A percentile compares a stretch with the other conserved stretches of the same genome.
phyloP scores from a whole-genome alignment of 37 sponge, comb jelly and placozoan species.

The Amphimedon queenslandica region DNA sequence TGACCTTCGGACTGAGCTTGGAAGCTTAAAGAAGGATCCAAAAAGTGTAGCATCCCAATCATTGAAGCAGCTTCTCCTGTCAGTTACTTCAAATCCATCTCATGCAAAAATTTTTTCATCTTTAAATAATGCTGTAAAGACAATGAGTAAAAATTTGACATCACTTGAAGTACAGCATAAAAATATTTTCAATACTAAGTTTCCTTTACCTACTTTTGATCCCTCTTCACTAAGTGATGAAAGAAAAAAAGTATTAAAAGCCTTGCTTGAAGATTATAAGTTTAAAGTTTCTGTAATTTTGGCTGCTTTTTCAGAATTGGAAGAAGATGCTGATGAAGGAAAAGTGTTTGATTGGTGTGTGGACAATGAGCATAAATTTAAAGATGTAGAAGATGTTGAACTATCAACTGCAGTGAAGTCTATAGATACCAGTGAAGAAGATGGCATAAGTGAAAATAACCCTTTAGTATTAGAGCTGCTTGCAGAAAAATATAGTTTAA shows the following conservation, averaged over 20 bases:
- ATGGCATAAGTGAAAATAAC: constrained; percentile 1
- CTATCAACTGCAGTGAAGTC: neutral
- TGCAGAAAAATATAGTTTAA: constrained; percentile 4
- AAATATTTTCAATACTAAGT: too few relatives aligned
- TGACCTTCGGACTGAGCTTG: constrained; percentile 39
- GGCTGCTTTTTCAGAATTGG: neutral
- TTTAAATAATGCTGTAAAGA: neutral
- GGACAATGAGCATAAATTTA: constrained; percentile 13
- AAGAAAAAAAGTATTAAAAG: neutral
- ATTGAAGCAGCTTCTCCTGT: neutral
- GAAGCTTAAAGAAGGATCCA: neutral
- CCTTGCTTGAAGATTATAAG: neutral
- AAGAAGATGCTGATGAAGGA: constrained; percentile 14
- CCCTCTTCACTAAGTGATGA: too few relatives aligned
- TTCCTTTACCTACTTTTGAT: too few relatives aligned
- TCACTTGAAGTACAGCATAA: too few relatives aligned
- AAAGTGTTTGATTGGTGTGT: constrained; percentile 18
- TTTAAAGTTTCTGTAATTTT: neutral
- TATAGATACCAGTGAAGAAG: neutral
- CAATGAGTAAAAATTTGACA: too few relatives aligned
- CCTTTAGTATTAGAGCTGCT: constrained; percentile 25
- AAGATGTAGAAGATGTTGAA: neutral
- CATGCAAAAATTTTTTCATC: neutral
- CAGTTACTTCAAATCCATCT: constrained; percentile 8
- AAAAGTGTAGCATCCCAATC: neutral